Conservation (phyloP, 2,888 invertebrate genomes). For the Sisyra terminalis region DNA sequence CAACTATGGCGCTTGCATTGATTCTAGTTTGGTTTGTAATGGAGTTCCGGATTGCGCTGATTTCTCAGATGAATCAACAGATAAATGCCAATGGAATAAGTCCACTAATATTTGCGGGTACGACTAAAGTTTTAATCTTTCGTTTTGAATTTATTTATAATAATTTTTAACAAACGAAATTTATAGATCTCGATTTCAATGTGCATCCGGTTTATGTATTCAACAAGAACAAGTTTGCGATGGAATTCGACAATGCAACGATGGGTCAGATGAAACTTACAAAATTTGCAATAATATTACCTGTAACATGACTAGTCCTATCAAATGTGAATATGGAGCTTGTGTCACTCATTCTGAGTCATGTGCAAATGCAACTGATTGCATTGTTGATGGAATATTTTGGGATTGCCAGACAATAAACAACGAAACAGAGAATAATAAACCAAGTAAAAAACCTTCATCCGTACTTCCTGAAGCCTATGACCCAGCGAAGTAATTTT, state of each 20-base stretch:
- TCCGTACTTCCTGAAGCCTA: no score
- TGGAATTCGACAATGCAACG: conserved; percentile 32
- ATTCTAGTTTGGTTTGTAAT: not conserved
- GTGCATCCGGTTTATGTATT: conserved; percentile 30
- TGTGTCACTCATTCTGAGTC: not conserved
- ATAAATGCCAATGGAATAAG: not conserved
- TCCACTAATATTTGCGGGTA: not conserved
- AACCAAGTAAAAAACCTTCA: no score
- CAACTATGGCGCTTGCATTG: not conserved
- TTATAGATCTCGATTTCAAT: conserved; percentile 22
- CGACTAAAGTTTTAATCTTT: not conserved
- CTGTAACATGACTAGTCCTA: not conserved
- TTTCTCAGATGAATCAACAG: not conserved
- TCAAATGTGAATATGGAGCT: not conserved
- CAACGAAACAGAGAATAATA: no score
- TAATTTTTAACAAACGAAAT: no score
- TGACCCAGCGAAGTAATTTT: no score
- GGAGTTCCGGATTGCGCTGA: not conserved
- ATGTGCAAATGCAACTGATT: no score
- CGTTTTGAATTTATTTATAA: no score
- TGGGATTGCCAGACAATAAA: no score
- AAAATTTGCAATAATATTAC: not conserved
- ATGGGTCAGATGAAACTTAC: conserved; percentile 30
- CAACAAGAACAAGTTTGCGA: conserved; percentile 33
- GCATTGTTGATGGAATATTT: no score